phyloP scores from a whole-genome alignment of 64 coral and sea anemone species.

The Montipora efflorescens region DNA sequence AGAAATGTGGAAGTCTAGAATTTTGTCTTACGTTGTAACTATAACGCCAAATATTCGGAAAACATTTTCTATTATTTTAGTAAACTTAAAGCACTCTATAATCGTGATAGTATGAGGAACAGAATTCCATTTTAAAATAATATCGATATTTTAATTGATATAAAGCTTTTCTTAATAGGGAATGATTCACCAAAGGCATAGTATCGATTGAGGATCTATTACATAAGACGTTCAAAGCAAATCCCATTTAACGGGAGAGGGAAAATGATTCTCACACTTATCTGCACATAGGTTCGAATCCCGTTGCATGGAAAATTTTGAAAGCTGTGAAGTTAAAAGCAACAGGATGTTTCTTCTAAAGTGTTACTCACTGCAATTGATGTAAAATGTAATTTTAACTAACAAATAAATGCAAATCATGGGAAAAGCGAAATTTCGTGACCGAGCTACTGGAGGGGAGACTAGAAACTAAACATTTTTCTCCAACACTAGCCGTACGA shows the following conservation, averaged over 20 bases:
- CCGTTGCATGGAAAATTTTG: no score
- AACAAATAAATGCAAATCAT: no score
- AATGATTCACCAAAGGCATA: background rate
- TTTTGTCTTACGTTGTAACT: slow-evolving; percentile 25
- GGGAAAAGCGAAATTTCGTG: no score
- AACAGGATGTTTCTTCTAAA: no score
- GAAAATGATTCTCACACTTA: background rate
- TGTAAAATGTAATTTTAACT: no score
- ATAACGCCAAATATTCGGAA: background rate
- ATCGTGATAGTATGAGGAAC: no score
- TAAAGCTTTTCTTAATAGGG: background rate
- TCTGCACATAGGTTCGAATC: no score
- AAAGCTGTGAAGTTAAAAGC: no score
- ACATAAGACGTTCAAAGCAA: background rate
- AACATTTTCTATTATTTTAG: background rate
- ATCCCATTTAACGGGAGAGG: background rate
- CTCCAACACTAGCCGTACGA: no score
- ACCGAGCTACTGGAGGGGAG: no score
- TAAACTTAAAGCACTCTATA: background rate
- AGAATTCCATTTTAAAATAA: background rate
- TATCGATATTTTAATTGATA: background rate
- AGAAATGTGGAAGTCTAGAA: background rate
- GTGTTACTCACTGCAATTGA: no score
- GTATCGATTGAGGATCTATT: background rate
- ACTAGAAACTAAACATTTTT: no score